Conservation (phyloP, 92 coral and sea anemone genomes). For the Paragorgia papillata region DNA sequence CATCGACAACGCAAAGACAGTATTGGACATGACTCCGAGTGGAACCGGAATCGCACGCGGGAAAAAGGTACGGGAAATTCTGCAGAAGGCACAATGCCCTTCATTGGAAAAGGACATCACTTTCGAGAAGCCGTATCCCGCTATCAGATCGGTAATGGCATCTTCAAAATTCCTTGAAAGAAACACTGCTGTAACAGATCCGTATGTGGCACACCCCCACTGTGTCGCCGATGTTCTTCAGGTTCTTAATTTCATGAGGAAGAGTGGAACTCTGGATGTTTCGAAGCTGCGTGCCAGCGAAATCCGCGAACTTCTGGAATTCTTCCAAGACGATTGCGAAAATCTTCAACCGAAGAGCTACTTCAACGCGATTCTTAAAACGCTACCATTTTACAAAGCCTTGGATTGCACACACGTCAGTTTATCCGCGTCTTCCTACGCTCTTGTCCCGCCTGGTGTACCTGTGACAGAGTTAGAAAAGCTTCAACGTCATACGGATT, state of each 20-base stretch:
- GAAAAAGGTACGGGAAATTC: slow-evolving; percentile 41
- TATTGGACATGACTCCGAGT: slow-evolving; percentile 68
- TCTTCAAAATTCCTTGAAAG: slow-evolving; percentile 51
- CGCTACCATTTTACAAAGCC: slow-evolving; percentile 80
- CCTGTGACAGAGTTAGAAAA: slow-evolving; percentile 65
- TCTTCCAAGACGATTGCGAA: slow-evolving; percentile 79
- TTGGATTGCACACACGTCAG: slow-evolving; percentile 71
- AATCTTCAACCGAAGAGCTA: slow-evolving; percentile 53
- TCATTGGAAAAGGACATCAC: slow-evolving; percentile 67
- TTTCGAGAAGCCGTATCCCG: neutral
- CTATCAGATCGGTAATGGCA: neutral
- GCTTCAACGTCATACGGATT: slow-evolving; percentile 72
- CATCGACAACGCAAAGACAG: slow-evolving; percentile 73
- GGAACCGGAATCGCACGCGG: slow-evolving; percentile 59
- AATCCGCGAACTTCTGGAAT: slow-evolving; percentile 66
- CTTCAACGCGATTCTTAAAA: slow-evolving; percentile 64
- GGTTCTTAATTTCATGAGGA: slow-evolving; percentile 62
- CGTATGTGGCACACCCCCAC: slow-evolving; percentile 73
- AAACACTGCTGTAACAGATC: slow-evolving; percentile 52
- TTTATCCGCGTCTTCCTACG: slow-evolving; percentile 64
- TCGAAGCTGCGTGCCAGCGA: slow-evolving; percentile 63
- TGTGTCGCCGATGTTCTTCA: slow-evolving; percentile 59
- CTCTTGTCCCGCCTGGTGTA: slow-evolving; percentile 70
- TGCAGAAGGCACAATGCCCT: slow-evolving; percentile 75
- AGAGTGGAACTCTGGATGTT: slow-evolving; percentile 22